Evolutionary conservation across 2,797 vertebrate genomes (phyloP).

Genomic region (Luscinia megarhynchos): DNA sequence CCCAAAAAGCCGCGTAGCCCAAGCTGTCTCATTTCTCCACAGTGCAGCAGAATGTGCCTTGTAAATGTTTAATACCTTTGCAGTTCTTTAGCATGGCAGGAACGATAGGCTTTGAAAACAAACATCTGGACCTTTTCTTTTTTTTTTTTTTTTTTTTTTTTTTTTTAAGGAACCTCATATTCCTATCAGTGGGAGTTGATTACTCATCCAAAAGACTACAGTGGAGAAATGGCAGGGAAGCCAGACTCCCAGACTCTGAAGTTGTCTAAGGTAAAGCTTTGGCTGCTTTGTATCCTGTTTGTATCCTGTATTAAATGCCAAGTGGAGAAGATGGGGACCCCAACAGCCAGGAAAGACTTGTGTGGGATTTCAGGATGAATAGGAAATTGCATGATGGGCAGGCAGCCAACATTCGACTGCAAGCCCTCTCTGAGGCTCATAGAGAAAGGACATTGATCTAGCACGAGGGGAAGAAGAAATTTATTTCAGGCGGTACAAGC

Average conservation of each 20-base stretch:
- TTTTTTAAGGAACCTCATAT: slow-evolving; percentile 85
- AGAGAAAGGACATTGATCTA: slow-evolving; percentile 34
- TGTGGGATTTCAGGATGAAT: background rate
- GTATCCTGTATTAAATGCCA: background rate
- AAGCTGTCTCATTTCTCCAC: slow-evolving; percentile 20
- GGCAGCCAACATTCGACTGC: slow-evolving; percentile 1
- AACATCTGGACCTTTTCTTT: slow-evolving; percentile 43
- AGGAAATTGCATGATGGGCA: slow-evolving; percentile 43
- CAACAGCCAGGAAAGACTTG: background rate
- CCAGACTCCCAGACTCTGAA: slow-evolving; percentile 84
- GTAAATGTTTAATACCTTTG: slow-evolving; percentile 58
- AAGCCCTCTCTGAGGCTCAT: background rate
- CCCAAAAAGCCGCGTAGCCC: slow-evolving; percentile 18
- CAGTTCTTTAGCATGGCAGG: background rate
- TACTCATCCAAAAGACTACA: slow-evolving; percentile 93
- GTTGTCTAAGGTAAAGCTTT: slow-evolving; percentile 88
- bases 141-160: no score
- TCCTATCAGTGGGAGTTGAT: slow-evolving; percentile 91
- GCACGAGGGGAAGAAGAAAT: background rate
- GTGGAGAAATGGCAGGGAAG: slow-evolving; percentile 94
- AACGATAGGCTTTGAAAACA: background rate
- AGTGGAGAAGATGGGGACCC: background rate
- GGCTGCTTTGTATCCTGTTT: background rate
- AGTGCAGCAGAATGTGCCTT: slow-evolving; percentile 36
- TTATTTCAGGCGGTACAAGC: slow-evolving; percentile 6